Conservation (phyloP, 2,888 invertebrate species). For the Allolobophora icterica region DNA sequence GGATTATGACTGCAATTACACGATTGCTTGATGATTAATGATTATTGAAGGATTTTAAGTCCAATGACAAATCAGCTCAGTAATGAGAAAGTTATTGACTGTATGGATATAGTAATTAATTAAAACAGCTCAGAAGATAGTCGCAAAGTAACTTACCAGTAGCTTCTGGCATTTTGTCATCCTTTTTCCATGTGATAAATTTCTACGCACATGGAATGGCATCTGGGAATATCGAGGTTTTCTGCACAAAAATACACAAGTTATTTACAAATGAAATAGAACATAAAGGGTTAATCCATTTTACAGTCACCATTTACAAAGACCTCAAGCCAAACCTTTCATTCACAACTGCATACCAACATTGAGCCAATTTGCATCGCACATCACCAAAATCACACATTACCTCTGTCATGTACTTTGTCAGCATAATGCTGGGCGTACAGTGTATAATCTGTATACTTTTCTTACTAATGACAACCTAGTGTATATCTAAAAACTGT, state of each 20-base stretch:
- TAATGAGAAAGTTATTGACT: background rate
- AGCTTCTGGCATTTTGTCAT: background rate
- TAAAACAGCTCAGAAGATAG: background rate
- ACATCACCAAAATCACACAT: too few relatives aligned
- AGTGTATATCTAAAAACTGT: too few relatives aligned
- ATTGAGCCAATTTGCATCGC: too few relatives aligned
- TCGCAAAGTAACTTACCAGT: constrained; percentile 11
- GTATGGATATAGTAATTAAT: background rate
- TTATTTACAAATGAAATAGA: background rate
- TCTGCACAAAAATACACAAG: background rate
- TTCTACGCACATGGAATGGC: background rate
- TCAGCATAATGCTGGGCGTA: too few relatives aligned
- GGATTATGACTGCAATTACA: too few relatives aligned
- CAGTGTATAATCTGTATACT: too few relatives aligned
- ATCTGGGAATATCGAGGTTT: background rate
- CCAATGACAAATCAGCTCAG: background rate
- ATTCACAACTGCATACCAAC: background rate
- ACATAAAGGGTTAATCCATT: background rate
- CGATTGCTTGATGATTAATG: background rate
- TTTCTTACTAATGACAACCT: too few relatives aligned
- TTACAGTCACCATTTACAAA: background rate
- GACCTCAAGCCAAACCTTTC: background rate
- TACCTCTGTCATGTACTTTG: too few relatives aligned
- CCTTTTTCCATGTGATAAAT: background rate
- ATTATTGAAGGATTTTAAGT: background rate